Evolutionary conservation across 2,888 invertebrate species (phyloP), one percentile per base, ranked within the genome.

Genomic region (Drosophila buzzatii): DNA sequence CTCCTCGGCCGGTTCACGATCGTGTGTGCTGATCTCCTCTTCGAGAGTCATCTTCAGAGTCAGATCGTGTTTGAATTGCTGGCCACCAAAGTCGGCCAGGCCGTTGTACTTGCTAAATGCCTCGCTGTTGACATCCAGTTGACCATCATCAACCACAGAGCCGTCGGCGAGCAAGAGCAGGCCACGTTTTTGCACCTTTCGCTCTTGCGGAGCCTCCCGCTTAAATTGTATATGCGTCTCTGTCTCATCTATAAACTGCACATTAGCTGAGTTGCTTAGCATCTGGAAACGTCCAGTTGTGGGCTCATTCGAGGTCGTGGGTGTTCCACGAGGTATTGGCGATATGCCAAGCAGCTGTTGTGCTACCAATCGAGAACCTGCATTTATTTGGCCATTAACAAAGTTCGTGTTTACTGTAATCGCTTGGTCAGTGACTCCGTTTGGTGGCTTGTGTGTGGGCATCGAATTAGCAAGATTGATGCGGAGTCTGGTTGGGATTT

Each of bases 1-100:
- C 37, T 96, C 96, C 91, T 97, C 97, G 0, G 97, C 97, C 0
- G 97, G 97, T 85, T 97, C 97, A 47, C 96, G 94, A 85, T 96
- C 97, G 70, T 96, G 96, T 57, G 94, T 94, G 93, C 95, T 93
- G 5, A 94, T 93, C 79, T 93, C 91, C 70, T 92, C 91, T 70
- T 92, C 92, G 10, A 93, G 89, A 41, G 90, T 92, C 89, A 91
- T 92, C 67, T 90, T 91, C 5, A 86, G 69, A 60, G 93, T 94
- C 81, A 95, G 94, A 71, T 95, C 94, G 78, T 95, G 93, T 80
- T 95, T 95, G 83, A 96, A 96, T 74, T 95, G 93, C 83, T 95
- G 94, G 9, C 95, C 94, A 0, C 96, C 96, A 44, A 96, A 96
- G 63, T 95, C 96, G 1, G 96, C 95, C 33, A 97, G 93, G 1